A percentile compares a stretch with the other conserved stretches of the same genome.
These are phyloP conservation scores for Polia nebulosa DNA, from an alignment of 2,888 invertebrate species.

Conservation along the genomic window DNA sequence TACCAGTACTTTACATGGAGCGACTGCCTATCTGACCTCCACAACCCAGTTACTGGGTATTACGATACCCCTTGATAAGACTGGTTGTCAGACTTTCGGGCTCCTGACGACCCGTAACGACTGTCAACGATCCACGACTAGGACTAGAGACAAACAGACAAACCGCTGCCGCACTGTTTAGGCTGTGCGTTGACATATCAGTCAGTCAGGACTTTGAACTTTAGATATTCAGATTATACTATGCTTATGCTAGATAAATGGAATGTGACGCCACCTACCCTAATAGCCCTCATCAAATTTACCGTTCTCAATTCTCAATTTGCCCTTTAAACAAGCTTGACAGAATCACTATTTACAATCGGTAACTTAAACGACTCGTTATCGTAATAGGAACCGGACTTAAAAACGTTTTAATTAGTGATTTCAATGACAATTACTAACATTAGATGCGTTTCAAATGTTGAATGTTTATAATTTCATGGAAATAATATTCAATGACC, in stretches of 20 bases:
- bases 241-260: not conserved
- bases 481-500: conserved; percentile 17
- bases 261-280: conserved; percentile 7
- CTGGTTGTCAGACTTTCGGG: too few species aligned
- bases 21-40: too few species aligned
- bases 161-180: too few species aligned
- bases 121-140: too few species aligned
- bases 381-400: not conserved
- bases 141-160: too few species aligned
- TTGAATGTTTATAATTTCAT: conserved; percentile 13
- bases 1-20: too few species aligned
- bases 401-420: conserved; percentile 7
- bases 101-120: too few species aligned
- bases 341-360: not conserved
- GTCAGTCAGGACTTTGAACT: too few species aligned
- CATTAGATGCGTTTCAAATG: conserved; percentile 20
- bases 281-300: not conserved
- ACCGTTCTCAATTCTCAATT: not conserved
- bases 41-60: too few species aligned
- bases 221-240: too few species aligned
- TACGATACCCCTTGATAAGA: too few species aligned
- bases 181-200: too few species aligned
- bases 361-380: not conserved
- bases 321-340: conserved; percentile 1
- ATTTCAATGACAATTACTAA: conserved; percentile 31